A percentile compares a stretch with the other conserved stretches of the same genome.
These are phyloP conservation scores for Lissocephala sabroskyi DNA, from an alignment of 2,888 invertebrate species.

Conservation along the genomic window DNA sequence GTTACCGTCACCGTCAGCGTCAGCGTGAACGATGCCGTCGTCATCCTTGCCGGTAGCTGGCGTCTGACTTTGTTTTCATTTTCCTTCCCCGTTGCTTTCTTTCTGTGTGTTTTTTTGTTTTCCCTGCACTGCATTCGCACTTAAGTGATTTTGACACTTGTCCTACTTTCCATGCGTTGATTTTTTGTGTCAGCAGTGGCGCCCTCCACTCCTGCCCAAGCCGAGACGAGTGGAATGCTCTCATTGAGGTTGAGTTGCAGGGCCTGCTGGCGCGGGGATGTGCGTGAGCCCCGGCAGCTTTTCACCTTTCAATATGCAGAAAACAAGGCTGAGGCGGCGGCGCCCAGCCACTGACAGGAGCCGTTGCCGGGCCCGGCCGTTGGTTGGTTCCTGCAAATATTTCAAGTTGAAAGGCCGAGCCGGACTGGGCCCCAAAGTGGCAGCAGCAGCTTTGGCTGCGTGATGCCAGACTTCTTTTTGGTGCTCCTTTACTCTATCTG, in stretches of 20 bases:
- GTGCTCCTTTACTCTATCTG: slow-evolving; percentile 8
- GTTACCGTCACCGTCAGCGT: no score
- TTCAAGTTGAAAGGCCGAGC: neutral
- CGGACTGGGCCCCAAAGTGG: slow-evolving; percentile 37
- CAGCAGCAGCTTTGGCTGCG: slow-evolving; percentile 22
- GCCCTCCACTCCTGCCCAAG: slow-evolving; percentile 2
- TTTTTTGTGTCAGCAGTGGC: slow-evolving; percentile 55
- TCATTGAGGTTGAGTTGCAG: neutral
- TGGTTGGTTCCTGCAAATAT: no score
- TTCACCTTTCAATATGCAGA: slow-evolving; percentile 50
- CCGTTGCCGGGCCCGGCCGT: slow-evolving; percentile 1
- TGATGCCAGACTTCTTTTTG: neutral
- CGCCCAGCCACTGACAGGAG: slow-evolving; percentile 28
- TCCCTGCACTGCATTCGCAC: slow-evolving; percentile 50
- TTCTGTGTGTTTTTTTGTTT: slow-evolving; percentile 26
- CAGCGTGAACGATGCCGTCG: no score
- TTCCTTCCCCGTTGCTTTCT: slow-evolving; percentile 31
- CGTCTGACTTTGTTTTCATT: slow-evolving; percentile 12
- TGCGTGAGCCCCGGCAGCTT: slow-evolving; percentile 30
- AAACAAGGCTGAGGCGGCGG: neutral
- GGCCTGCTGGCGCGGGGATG: slow-evolving; percentile 16
- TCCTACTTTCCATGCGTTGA: slow-evolving; percentile 63
- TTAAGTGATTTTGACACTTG: slow-evolving; percentile 64
- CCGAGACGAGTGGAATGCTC: neutral
- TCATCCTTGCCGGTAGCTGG: slow-evolving; percentile 38